Evolutionary conservation across 2,113 vertebrate genomes (phyloP), one percentile per base, ranked within the genome.

Genomic region (Mirounga angustirostris): DNA sequence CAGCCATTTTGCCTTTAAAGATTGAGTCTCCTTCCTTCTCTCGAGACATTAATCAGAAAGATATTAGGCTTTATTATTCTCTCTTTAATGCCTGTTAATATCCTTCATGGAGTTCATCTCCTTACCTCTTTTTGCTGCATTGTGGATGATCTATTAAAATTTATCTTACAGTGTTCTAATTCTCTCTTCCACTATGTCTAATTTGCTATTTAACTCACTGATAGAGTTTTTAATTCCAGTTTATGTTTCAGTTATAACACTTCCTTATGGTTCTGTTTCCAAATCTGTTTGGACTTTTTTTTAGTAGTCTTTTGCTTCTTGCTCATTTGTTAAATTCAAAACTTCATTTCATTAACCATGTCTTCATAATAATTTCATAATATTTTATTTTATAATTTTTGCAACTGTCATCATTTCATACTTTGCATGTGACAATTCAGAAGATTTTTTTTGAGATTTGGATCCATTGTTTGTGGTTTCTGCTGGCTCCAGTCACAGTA

Each of bases 311-410:
- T 26, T 40, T 80, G 6, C 26, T 91, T 7, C 24, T 92, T 50
- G 15, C 12, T 83, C 22, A 54, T 82, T 94, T 63, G 3, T 78
- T 87, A 69, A 73, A 79, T 43, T 50, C 33, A 82, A 89, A 94
- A 85, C 5, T 85, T 61, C 11, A n/a, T 11, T 74, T 74, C 13
- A 90, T 65, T 85, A 63, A 63, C 40, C 2, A 56, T 50, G 16
- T 59, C 7, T 88, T 81, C 14, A 56, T 87, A 69, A 85, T 82
- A 26, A 85, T 59, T 71, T 61, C 89, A n/a, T 76, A 76, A 89
- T 15, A 67, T 87, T 81, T 83, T 73, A 63, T 84, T 91, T 94
- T 89, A 79, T 52, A 78, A 61, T 84, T 80, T 67, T 40, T 94
- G 12, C 21, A 78, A 12, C 9, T 87, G 54, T 76, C 81, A 76